Evolutionary conservation across 2,888 invertebrate genomes (phyloP), one percentile per base, ranked within the genome.

Genomic region (Strigamia crassipes): DNA sequence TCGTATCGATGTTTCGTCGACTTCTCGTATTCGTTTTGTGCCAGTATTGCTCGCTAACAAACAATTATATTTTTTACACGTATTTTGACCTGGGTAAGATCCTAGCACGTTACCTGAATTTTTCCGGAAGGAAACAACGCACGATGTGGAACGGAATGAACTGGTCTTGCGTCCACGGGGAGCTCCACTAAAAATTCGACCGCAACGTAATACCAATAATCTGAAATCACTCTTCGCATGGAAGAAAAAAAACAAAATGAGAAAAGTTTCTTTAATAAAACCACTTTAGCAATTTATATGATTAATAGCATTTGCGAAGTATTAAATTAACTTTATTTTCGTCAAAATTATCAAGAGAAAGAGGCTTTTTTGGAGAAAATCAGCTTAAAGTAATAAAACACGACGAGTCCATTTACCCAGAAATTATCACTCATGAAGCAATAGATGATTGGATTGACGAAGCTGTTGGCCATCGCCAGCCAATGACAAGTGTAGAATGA

Each of bases 371-470:
- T n/a, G 21, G 12, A 66, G 61, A 18, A 66, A 66, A 66, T 66
- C 18, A 23, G 61, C 61, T 66, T 66, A 66, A 66, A 21, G 21
- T 66, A 66, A 66, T 66, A 23, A 46, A 10, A n/a, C 13, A 46
- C 13, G 12, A 21, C 10, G 21, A 21, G 21, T 66, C 21, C 21
- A 78, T 83, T 85, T 84, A 85, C 85, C 84, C 85, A 83, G 81
- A 85, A 85, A 79, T 85, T 85, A 38, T 85, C 85, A 81, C 86
- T 87, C 87, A 87, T 87, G 84, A 87, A 85, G 80, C 85, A 85
- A 82, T 85, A 85, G 46, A 85, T 84, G 79, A 85, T 84, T 41
- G 85, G 85, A 82, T 85, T 85, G 80, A 85, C 84, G 81, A 85
- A 85, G n/a, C 84, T 84, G 82, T 85, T 85, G n/a, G 85, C 83